Evolutionary conservation across 2,797 vertebrate species (phyloP).

Genomic region (Monodelphis domestica): DNA sequence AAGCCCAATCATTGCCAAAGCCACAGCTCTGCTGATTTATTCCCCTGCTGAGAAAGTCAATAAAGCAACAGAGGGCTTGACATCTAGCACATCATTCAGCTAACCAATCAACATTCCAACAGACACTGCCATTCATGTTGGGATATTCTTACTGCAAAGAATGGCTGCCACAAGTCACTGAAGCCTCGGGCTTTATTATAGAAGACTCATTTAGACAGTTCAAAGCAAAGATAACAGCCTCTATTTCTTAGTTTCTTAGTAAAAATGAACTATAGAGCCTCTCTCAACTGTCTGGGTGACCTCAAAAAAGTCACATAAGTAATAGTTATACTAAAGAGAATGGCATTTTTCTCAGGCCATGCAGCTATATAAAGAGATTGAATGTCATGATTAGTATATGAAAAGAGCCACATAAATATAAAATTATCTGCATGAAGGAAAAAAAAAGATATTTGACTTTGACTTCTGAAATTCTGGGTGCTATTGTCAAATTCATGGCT

Average conservation of each 20-base stretch:
- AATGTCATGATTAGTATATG: not conserved
- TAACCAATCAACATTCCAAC: constrained; percentile 67
- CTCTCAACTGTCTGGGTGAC: not conserved
- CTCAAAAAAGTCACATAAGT: not conserved
- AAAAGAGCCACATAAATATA: not conserved
- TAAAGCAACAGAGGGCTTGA: constrained; percentile 56
- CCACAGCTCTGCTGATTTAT: constrained; percentile 63
- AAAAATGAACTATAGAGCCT: not conserved
- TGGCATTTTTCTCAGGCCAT: not conserved
- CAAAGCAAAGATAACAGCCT: not conserved
- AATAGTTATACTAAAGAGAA: not conserved
- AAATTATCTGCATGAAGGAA: not conserved
- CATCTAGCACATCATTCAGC: constrained; percentile 59
- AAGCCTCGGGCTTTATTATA: not conserved
- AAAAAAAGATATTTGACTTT: not conserved
- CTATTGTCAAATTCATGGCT: not conserved
- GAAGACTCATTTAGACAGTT: not conserved
- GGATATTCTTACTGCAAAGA: constrained; percentile 45
- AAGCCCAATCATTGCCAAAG: constrained; percentile 55
- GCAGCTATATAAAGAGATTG: not conserved
- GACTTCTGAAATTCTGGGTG: not conserved
- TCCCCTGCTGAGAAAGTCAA: constrained; percentile 63
- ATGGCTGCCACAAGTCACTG: not conserved
- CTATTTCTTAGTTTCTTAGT: not conserved
- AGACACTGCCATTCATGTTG: constrained; percentile 42